phyloP scores from a whole-genome alignment of 2,888 invertebrate genomes.

The Clanis bilineata region DNA sequence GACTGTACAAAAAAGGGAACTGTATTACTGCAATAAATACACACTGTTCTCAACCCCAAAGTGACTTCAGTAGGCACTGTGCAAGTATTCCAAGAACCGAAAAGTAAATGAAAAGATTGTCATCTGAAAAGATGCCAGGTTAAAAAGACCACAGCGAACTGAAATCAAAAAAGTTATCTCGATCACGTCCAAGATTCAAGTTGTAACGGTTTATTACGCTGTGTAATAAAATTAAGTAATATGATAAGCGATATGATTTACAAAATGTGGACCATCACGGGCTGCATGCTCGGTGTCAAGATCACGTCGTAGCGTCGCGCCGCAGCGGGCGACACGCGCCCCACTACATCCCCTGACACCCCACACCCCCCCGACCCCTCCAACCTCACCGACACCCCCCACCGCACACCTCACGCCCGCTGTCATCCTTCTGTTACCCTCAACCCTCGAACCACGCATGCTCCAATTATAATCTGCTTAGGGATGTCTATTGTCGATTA shows the following conservation, averaged over 20 bases:
- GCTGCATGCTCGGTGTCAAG: constrained; percentile 77
- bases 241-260: constrained; percentile 33
- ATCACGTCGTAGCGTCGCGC: constrained; percentile 69
- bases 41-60: background rate
- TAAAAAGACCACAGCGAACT: background rate
- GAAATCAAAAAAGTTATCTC: background rate
- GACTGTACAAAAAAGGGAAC: background rate
- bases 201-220: background rate
- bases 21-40: background rate
- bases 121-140: background rate
- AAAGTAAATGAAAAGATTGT: background rate
- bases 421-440: constrained; percentile 50
- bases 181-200: background rate
- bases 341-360: constrained; percentile 16
- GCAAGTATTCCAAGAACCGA: background rate
- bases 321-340: constrained; percentile 67
- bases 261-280: constrained; percentile 58
- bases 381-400: constrained; percentile 45
- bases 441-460: constrained; percentile 79
- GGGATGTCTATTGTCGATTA: constrained; percentile 78
- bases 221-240: constrained; percentile 2
- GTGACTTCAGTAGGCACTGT: too few relatives aligned
- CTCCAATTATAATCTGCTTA: constrained; percentile 82
- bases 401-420: constrained; percentile 42
- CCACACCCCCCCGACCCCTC: constrained; percentile 24